Base-by-base conservation (phyloP, 2,113 vertebrate species). In the Prunella fulvescens region DNA sequence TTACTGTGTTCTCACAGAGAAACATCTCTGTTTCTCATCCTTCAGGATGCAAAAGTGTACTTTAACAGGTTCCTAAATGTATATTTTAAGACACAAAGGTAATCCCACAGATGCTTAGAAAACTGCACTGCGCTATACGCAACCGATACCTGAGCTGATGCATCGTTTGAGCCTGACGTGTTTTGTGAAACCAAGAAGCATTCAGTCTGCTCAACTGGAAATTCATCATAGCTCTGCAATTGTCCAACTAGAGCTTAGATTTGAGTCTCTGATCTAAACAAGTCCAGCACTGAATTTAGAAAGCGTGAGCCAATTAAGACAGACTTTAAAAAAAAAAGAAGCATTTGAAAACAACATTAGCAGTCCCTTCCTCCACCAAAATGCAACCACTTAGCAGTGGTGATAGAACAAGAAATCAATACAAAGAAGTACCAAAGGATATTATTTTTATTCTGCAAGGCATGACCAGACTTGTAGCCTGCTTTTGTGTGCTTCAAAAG, bases 371-470 rank as follows among this genome's bases (percentile, higher is more conserved):
- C 87, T 62, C 57, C 53, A 85, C 56, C n/a, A 83, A 88, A 92
- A 91, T 79, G 62, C 58, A 93, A 73, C 73, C 86, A 83, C 78
- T 94, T 54, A 90, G 81, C 72, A 92, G 74, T 24, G 31, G 35
- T 24, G 67, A 94, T 45, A 88, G 44, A 90, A 61, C 28, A 89
- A 76, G 31, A 88, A 89, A 97, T 96, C 96, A 91, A 96, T 95
- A 95, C 6, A 64, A 91, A 94, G 71, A 70, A 78, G 37, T 69
- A 88, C 19, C 61, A 50, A 81, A 81, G 60, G 33, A 70, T 51
- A 80, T 56, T 96, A 95, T 87, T 94, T 96, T 91, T 85, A 57
- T 73, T 85, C 65, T 87, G 37, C 35, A 86, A 83, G 51, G 64
- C 67, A 83, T 6, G 17, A 60, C 35, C 83, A 91, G 83, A 61